Base-by-base conservation (phyloP, 2,888 invertebrate species). In the Cantharis flavilabris region DNA sequence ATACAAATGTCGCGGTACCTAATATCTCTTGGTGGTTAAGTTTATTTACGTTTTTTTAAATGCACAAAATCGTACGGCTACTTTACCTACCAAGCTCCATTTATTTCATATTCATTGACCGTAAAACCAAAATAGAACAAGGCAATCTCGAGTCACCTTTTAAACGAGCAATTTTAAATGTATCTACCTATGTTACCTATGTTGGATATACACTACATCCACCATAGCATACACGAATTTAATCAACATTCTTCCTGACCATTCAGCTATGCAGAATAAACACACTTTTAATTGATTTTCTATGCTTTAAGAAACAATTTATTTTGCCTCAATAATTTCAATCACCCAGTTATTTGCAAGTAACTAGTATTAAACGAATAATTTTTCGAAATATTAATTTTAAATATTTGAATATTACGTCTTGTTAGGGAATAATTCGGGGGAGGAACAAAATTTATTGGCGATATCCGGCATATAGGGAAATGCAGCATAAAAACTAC, bases 271-370 rank as follows among this genome's bases (percentile, higher is more conserved):
- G 81, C 80, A 80, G 77, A 77, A 80, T 80, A 79, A 78, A 79
- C 78, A 79, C 80, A 79, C 79, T 80, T 79, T 81, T 81, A 81
- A 81, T 81, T 81, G 80, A 81, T 80, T 81, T 79, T 78, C 81
- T 76, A 76, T 76, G 76, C 76, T 75, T 74, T 71, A 73, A 76
- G 76, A 76, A 78, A 73, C 78, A 76, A 78, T 78, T 78, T 75
- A 78, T 75, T 78, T 78, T 78, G 76, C 78, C 72, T 75, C 75
- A 76, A 64, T 74, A 74, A 74, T 74, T 77, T 76, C 73, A 75
- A 67, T 67, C 70, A 74, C 49, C 49, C 49, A 49, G n/a, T 49
- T 49, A 49, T 49, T 49, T 49, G 49, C 49, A 16, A 16, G 16
- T 16, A 16, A 16, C 16, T 16, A 1, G 16, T 16, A 16, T 1